A percentile compares a stretch with the other conserved stretches of the same genome.
These are phyloP conservation scores for Kryptopterus vitreolus DNA, from an alignment of 2,797 vertebrate genomes.

Conservation along the genomic window DNA sequence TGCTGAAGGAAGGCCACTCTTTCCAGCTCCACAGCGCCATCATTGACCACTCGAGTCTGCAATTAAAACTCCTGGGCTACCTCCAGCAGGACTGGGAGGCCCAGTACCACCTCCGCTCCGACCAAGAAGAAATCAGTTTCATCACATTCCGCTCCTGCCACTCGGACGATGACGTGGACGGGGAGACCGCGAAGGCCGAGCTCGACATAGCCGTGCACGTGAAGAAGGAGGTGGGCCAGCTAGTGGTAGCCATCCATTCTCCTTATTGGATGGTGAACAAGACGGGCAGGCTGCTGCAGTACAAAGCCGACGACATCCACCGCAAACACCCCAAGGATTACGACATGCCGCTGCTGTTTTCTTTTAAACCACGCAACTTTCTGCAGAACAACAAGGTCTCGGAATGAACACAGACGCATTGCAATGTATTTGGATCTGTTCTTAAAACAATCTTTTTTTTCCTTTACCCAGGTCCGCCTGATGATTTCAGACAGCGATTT, in stretches of 20 bases:
- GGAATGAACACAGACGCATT: not conserved
- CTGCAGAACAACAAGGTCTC: conserved; percentile 93
- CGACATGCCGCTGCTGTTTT: conserved; percentile 92
- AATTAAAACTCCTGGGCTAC: conserved; percentile 84
- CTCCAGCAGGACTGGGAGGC: conserved; percentile 88
- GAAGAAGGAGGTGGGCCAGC: conserved; percentile 83
- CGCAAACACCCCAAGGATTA: conserved; percentile 93
- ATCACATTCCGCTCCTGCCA: conserved; percentile 79
- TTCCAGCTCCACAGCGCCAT: conserved; percentile 87
- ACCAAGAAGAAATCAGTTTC: conserved; percentile 90
- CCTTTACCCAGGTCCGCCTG: conserved; percentile 82
- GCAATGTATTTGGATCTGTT: not conserved
- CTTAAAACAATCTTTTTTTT: not conserved
- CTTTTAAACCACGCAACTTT: conserved; percentile 93
- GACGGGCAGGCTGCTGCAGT: conserved; percentile 90
- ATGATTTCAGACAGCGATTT: conserved; percentile 95
- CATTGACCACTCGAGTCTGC: conserved; percentile 81
- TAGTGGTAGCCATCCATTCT: conserved; percentile 84
- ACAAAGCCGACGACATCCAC: conserved; percentile 96
- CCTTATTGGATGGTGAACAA: conserved; percentile 99
- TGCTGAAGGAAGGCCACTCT: conserved; percentile 82
- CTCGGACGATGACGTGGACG: conserved; percentile 76
- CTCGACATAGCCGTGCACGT: conserved; percentile 91
- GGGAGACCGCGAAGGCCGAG: conserved; percentile 75
- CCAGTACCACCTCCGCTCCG: conserved; percentile 78